Evolutionary conservation across 37 sponge, comb jelly and placozoan genomes (phyloP).

Genomic region (Geodia barretti): DNA sequence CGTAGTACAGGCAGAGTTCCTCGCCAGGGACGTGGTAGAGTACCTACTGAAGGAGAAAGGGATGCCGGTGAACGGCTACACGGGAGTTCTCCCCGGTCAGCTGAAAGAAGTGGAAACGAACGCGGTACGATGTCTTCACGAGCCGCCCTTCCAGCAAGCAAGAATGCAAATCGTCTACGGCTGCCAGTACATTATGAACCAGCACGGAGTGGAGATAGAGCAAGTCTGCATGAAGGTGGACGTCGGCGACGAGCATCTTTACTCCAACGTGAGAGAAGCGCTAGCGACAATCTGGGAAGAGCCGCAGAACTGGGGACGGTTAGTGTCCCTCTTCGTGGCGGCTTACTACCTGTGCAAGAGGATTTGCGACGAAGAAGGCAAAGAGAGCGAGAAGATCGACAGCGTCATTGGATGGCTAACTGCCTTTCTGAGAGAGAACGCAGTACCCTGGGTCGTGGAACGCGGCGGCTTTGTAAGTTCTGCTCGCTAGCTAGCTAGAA

Average conservation of each 20-base stretch:
- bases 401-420: slow-evolving; percentile 45
- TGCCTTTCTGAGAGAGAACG: slow-evolving; percentile 17
- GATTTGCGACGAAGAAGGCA: slow-evolving; percentile 6
- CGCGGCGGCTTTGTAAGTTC: slow-evolving; percentile 57
- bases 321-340: slow-evolving; percentile 38
- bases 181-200: no score
- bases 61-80: slow-evolving; percentile 15
- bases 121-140: neutral
- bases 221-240: slow-evolving; percentile 6
- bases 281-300: neutral
- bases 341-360: slow-evolving; percentile 15
- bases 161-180: no score
- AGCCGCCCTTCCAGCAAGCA: slow-evolving; percentile 1
- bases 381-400: neutral
- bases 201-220: neutral
- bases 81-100: neutral
- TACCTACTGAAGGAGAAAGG: slow-evolving; percentile 15
- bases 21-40: slow-evolving; percentile 3
- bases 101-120: no score
- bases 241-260: slow-evolving; percentile 22
- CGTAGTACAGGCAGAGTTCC: neutral
- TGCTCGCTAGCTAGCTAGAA: neutral
- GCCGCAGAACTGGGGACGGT: slow-evolving; percentile 37
- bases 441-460: slow-evolving; percentile 20
- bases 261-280: neutral